phyloP scores from a whole-genome alignment of 2,113 vertebrate species.

The Nyctereutes procyonoides region DNA sequence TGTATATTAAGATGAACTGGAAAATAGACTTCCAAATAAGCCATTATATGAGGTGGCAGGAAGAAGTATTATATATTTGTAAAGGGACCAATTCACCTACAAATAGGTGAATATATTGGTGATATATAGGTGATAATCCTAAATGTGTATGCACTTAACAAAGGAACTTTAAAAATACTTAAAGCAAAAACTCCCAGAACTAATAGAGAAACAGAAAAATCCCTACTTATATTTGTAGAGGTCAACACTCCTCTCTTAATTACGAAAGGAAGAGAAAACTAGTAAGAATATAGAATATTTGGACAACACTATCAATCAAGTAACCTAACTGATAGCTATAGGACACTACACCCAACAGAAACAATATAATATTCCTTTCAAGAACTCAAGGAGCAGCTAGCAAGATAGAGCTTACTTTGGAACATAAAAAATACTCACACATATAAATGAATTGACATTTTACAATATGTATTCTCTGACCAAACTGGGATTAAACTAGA shows the following conservation, averaged over 20 bases:
- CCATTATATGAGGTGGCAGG: fast-evolving
- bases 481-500: neutral
- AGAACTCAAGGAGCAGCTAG: neutral
- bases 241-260: neutral
- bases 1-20: neutral
- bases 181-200: neutral
- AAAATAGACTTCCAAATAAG: neutral
- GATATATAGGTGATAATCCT: too few species aligned
- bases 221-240: neutral
- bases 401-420: neutral
- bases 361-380: too few species aligned
- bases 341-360: neutral
- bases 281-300: neutral
- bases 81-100: neutral
- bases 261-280: too few species aligned
- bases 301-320: too few species aligned
- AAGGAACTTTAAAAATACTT: neutral
- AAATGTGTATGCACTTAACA: too few species aligned
- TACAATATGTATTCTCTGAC: neutral
- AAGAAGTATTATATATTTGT: neutral
- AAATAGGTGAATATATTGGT: too few species aligned
- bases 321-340: fast-evolving
- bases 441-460: neutral
- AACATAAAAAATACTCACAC: neutral
- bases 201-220: neutral